Evolutionary conservation across 1,140 invertebrate species (phyloP).

Genomic region (Papilio xuthus): DNA sequence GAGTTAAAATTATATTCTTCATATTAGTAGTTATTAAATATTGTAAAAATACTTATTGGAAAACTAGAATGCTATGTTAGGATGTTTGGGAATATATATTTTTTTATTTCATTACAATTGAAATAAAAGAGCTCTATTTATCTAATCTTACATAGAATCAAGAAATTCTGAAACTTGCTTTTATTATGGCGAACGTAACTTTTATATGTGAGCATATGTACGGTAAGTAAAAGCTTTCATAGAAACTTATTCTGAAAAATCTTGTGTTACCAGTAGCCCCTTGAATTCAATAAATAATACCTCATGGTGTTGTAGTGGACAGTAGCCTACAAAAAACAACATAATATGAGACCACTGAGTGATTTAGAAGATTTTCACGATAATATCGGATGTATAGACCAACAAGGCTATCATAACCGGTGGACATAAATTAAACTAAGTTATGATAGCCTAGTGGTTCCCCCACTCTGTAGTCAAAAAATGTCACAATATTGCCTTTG

Average conservation of each 20-base stretch:
- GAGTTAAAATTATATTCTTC: no score
- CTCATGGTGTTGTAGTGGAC: not conserved
- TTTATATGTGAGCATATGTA: no score
- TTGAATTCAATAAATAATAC: not conserved
- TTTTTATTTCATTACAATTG: not conserved
- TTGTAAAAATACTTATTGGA: not conserved
- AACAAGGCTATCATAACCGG: no score
- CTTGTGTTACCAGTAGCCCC: not conserved
- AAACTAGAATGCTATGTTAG: not conserved
- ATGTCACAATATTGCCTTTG: no score
- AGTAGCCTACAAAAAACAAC: not conserved
- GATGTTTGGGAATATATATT: not conserved
- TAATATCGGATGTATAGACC: not conserved
- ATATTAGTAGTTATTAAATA: not conserved
- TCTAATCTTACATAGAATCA: not conserved
- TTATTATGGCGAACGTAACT: no score
- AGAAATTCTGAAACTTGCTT: not conserved
- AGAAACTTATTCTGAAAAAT: not conserved
- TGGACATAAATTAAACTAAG: no score
- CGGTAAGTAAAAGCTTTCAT: not conserved
- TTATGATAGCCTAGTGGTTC: no score
- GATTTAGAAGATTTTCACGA: not conserved
- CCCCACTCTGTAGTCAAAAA: no score
- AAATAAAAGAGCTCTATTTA: not conserved
- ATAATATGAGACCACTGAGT: not conserved